phyloP scores from a whole-genome alignment of 2,113 vertebrate genomes.

The Carollia perspicillata region DNA sequence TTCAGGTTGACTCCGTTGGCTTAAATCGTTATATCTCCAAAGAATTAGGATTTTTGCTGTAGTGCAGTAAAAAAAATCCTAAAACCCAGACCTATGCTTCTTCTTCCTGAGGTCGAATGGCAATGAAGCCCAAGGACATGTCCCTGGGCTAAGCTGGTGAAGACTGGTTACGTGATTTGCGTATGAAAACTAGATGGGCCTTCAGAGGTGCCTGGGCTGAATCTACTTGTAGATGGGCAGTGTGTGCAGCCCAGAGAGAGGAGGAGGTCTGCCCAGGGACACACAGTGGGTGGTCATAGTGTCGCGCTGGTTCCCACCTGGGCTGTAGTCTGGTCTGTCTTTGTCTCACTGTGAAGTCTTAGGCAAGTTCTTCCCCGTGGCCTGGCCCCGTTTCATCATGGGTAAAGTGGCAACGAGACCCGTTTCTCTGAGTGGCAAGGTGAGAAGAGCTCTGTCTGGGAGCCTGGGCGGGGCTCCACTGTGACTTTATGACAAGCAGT shows the following conservation, averaged over 20 bases:
- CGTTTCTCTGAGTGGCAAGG: not conserved
- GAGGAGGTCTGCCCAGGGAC: not conserved
- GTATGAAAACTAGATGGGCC: not conserved
- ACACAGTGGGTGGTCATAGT: not conserved
- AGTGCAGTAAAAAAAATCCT: not conserved
- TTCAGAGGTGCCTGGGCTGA: not conserved
- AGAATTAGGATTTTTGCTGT: not conserved
- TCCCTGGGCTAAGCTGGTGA: not conserved
- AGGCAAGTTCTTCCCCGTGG: not conserved
- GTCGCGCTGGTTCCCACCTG: not conserved
- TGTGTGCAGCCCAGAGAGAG: not conserved
- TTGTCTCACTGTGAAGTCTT: not conserved
- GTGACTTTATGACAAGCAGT: not conserved
- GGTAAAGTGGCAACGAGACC: not conserved
- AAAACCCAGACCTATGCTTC: not conserved
- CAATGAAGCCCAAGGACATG: not conserved
- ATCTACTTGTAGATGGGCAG: not conserved
- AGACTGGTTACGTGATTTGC: no score
- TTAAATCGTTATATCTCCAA: not conserved
- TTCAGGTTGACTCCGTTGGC: not conserved
- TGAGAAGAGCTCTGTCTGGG: not conserved
- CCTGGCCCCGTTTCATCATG: no score
- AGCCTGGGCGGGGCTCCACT: accelerated
- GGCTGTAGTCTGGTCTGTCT: not conserved
- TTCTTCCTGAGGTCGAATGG: not conserved